Conservation (phyloP, 2,113 vertebrate species). For the Artemisiospiza belli region DNA sequence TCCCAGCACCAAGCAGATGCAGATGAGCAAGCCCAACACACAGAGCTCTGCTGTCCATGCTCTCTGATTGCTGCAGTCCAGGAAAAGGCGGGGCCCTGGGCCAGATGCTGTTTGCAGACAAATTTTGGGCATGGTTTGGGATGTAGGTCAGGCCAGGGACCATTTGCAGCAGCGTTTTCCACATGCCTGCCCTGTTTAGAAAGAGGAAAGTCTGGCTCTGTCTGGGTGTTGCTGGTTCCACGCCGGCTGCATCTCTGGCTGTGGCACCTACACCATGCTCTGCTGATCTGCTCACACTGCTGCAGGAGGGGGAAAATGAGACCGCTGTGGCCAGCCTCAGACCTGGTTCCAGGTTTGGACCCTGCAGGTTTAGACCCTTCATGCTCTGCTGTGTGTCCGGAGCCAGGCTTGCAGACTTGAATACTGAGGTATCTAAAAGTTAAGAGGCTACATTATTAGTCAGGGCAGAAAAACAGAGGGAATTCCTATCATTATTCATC, state of each 20-base stretch:
- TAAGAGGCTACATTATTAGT: background rate
- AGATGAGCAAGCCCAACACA: background rate
- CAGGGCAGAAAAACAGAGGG: background rate
- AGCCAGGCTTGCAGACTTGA: background rate
- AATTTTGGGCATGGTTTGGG: background rate
- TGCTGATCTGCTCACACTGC: background rate
- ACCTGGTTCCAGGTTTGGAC: background rate
- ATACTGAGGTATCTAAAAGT: background rate
- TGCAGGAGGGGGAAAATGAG: background rate
- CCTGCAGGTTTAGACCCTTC: background rate
- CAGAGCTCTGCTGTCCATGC: rapidly evolving
- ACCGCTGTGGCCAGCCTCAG: background rate
- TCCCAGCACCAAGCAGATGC: background rate
- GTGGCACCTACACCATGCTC: rapidly evolving
- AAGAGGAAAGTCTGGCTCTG: background rate
- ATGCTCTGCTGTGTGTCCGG: background rate
- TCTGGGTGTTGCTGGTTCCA: background rate
- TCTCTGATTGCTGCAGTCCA: background rate
- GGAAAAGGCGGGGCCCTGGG: background rate
- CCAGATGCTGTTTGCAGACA: background rate
- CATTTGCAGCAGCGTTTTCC: background rate
- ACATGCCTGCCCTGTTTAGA: background rate
- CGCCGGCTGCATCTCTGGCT: rapidly evolving
- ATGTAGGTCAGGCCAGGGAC: constrained; percentile 3
- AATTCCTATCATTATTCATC: background rate